Percentiles rank a stretch among this genome's conserved stretches.
These are phyloP conservation scores for Bufo gargarizans DNA, from an alignment of 2,113 vertebrate species.

Conservation along the genomic window DNA sequence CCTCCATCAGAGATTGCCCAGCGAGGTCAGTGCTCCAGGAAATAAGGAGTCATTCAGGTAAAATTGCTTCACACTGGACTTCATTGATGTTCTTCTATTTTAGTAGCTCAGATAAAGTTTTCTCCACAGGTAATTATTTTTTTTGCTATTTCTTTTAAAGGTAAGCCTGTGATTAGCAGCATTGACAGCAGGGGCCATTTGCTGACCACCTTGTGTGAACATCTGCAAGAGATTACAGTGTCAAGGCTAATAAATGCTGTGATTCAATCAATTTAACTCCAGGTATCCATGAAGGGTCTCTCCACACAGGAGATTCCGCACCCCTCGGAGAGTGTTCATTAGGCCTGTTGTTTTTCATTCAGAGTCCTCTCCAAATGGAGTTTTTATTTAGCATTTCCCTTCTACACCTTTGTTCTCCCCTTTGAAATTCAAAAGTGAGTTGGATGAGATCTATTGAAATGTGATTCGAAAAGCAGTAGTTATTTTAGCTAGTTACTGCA, in stretches of 20 bases:
- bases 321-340: constrained; percentile 40
- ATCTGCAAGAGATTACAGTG: constrained; percentile 70
- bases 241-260: constrained; percentile 60
- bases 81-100: constrained; percentile 10
- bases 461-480: neutral
- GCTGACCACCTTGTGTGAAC: constrained; percentile 71
- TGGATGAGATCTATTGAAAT: constrained; percentile 2
- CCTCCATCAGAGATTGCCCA: no score
- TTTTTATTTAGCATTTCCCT: constrained; percentile 37
- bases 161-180: constrained; percentile 21
- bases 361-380: constrained; percentile 22
- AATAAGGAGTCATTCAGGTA: neutral
- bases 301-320: constrained; percentile 16
- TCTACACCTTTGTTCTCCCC: constrained; percentile 31
- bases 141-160: neutral
- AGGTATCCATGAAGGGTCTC: constrained; percentile 55
- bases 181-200: constrained; percentile 63
- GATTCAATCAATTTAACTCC: constrained; percentile 65
- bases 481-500: constrained; percentile 20
- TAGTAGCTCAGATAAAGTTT: constrained; percentile 56
- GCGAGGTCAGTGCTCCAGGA: neutral
- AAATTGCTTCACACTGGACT: neutral
- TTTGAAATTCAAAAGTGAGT: constrained; percentile 47
- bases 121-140: constrained; percentile 42
- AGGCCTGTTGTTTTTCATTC: constrained; percentile 34